Evolutionary conservation across 2,888 invertebrate species (phyloP).

Genomic region (Mesodorylaimus sp.): DNA sequence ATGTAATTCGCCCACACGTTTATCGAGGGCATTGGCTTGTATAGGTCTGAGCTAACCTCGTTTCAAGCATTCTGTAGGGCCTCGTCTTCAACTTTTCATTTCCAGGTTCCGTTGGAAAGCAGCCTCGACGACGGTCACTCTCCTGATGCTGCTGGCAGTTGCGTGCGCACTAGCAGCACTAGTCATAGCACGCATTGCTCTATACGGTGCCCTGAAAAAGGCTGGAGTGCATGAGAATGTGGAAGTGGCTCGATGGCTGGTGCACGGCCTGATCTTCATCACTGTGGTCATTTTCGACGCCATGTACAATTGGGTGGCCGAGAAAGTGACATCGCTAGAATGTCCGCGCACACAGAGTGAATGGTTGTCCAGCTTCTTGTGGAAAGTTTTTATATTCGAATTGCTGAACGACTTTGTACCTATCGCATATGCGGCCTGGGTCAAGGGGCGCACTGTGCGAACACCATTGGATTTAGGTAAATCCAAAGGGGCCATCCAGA

Average conservation of each 20-base stretch:
- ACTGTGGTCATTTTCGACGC: constrained; percentile 1
- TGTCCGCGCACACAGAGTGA: not conserved
- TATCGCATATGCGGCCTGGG: constrained; percentile 3
- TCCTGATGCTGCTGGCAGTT: not conserved
- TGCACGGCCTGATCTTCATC: constrained; percentile 2
- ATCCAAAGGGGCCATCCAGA: too few species aligned
- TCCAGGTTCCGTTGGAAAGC: not conserved
- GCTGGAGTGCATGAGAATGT: not conserved
- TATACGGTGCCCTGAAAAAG: not conserved
- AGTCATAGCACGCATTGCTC: not conserved
- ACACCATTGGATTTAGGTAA: not conserved
- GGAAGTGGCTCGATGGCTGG: not conserved
- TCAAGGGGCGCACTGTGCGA: constrained; percentile 1
- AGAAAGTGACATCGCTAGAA: not conserved
- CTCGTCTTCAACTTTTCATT: too few species aligned
- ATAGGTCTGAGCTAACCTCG: too few species aligned
- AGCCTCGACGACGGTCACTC: not conserved
- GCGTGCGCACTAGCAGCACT: not conserved
- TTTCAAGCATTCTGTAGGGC: too few species aligned
- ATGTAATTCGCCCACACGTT: too few species aligned
- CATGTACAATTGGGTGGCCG: not conserved
- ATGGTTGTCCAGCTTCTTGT: not conserved
- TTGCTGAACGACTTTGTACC: constrained; percentile 4
- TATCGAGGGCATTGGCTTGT: too few species aligned
- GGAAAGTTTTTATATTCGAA: constrained; percentile 5